Percentiles rank a stretch among this genome's conserved stretches.
Evolutionary conservation across 2,797 vertebrate species (phyloP).

Genomic region (Etheostoma perlongum): DNA sequence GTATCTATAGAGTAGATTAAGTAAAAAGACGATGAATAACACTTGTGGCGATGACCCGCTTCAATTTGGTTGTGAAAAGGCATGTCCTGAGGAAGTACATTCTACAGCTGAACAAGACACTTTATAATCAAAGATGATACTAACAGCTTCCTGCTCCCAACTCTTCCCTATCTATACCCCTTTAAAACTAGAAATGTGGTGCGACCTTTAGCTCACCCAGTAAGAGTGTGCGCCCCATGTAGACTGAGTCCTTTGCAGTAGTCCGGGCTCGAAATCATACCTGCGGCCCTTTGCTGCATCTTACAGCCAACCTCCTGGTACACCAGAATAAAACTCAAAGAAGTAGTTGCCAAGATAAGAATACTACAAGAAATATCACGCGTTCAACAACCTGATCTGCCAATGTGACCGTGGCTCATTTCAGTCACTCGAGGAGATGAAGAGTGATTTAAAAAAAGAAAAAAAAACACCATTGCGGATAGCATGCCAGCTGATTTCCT

Average conservation of each 20-base stretch:
- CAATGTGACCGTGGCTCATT: too few species aligned
- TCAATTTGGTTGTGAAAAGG: background rate
- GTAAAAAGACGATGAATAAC: too few species aligned
- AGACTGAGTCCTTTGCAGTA: too few species aligned
- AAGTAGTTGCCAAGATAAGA: background rate
- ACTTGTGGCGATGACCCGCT: background rate
- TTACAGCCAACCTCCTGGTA: background rate
- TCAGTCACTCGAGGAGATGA: constrained; percentile 1
- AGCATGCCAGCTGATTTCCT: constrained; percentile 36
- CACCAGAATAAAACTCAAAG: too few species aligned
- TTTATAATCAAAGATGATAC: background rate
- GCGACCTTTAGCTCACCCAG: too few species aligned
- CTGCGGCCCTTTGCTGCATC: background rate
- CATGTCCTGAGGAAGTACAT: background rate
- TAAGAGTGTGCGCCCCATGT: too few species aligned
- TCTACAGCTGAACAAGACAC: background rate
- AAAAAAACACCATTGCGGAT: background rate
- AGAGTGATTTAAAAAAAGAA: background rate
- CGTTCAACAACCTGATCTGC: background rate
- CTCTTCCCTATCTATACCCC: too few species aligned
- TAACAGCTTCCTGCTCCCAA: background rate
- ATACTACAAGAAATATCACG: background rate
- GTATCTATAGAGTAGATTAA: too few species aligned
- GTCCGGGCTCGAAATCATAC: too few species aligned
- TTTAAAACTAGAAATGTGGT: too few species aligned